Conservation (phyloP, 2,888 invertebrate genomes). For the Coecobrya sp. region DNA sequence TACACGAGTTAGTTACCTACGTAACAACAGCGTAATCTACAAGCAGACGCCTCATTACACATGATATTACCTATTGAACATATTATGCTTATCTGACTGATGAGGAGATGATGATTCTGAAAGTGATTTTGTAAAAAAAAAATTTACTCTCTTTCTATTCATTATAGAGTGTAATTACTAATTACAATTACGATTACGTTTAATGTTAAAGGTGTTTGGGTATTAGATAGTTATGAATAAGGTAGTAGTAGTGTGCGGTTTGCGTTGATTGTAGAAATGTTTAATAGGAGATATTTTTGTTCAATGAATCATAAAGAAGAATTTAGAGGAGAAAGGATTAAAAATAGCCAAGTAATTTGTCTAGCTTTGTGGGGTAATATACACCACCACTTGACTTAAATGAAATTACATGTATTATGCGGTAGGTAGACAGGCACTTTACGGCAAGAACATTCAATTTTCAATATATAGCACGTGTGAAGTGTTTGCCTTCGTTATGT, state of each 20-base stretch:
- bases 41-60: constrained; percentile 59
- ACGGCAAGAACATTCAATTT: not conserved
- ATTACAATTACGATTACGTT: constrained; percentile 35
- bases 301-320: constrained; percentile 13
- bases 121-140: constrained; percentile 56
- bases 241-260: not conserved
- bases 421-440: not conserved
- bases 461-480: constrained; percentile 70
- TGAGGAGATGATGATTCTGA: constrained; percentile 57
- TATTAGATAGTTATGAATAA: not conserved
- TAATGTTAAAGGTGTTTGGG: not conserved
- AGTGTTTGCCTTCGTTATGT: constrained; percentile 36
- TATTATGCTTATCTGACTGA: constrained; percentile 23
- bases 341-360: constrained; percentile 31
- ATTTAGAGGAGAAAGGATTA: constrained; percentile 40
- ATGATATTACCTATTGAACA: constrained; percentile 2
- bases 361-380: constrained; percentile 28
- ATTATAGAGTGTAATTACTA: constrained; percentile 48
- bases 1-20: not conserved
- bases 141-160: constrained; percentile 49
- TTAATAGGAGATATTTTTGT: constrained; percentile 28
- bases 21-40: not conserved
- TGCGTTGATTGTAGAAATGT: not conserved
- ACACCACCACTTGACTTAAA: not conserved
- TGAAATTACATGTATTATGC: not conserved